Conservation (phyloP, 2,113 vertebrate genomes). For the Clarias batrachus region DNA sequence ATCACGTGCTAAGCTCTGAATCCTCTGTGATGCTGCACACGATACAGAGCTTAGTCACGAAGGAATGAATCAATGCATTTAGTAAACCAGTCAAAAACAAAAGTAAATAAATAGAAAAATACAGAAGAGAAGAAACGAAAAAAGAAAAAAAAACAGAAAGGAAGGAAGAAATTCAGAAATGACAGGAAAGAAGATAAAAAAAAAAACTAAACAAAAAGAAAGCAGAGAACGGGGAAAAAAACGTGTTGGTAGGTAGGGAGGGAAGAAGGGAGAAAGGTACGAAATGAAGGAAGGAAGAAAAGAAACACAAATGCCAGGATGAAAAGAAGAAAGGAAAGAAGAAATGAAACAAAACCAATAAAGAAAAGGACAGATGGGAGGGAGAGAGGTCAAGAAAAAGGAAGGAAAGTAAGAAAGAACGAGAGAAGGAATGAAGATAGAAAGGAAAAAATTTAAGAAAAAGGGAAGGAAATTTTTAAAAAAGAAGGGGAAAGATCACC, state of each 20-base stretch:
- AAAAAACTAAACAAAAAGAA: neutral
- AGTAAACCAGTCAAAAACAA: neutral
- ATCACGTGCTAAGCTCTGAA: neutral
- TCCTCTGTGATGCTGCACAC: neutral
- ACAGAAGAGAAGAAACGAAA: neutral
- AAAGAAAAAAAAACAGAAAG: neutral
- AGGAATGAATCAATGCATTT: neutral
- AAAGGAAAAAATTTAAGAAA: neutral
- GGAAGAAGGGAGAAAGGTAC: too few species aligned
- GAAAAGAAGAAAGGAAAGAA: neutral
- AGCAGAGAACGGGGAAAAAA: neutral
- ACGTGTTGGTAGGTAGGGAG: neutral
- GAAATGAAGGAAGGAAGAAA: neutral
- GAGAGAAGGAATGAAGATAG: neutral
- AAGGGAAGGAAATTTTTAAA: neutral
- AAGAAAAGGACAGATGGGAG: neutral
- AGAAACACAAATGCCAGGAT: too few species aligned
- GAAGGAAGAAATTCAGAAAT: neutral
- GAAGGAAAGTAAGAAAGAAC: neutral
- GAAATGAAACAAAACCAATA: neutral
- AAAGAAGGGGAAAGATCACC: neutral
- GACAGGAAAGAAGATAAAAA: neutral
- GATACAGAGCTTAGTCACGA: neutral
- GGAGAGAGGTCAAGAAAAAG: neutral
- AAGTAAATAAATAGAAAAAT: neutral